These are phyloP conservation scores for Chorisops tibialis DNA, from an alignment of 2,888 invertebrate species.

Conservation along the genomic window DNA sequence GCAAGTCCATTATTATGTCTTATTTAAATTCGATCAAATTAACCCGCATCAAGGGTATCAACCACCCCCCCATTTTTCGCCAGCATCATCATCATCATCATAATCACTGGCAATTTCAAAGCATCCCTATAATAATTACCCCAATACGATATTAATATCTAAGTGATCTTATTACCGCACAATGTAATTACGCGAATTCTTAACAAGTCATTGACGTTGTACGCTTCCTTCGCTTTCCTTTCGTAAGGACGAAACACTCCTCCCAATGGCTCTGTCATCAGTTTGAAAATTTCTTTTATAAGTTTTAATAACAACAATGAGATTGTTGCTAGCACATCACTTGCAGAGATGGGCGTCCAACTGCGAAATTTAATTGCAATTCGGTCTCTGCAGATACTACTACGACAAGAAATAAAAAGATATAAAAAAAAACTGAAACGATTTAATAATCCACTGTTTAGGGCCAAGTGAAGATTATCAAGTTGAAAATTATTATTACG, in stretches of 20 bases:
- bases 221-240: constrained; percentile 1
- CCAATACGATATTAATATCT: constrained; percentile 28
- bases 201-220: constrained; percentile 24
- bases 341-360: constrained; percentile 34
- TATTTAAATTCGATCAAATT: too few relatives aligned
- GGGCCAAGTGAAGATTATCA: constrained; percentile 10
- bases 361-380: constrained; percentile 35
- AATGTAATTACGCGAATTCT: constrained; percentile 30
- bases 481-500: constrained; percentile 1
- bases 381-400: constrained; percentile 22
- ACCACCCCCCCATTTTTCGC: too few relatives aligned
- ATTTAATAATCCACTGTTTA: constrained; percentile 8
- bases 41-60: too few relatives aligned
- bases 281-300: constrained; percentile 27
- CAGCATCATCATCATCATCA: background rate
- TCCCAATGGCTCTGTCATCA: constrained; percentile 10
- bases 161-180: constrained; percentile 32
- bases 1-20: too few relatives aligned
- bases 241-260: background rate
- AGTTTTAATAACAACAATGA: constrained; percentile 27
- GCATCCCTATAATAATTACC: background rate
- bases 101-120: constrained; percentile 2
- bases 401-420: constrained; percentile 8
- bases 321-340: constrained; percentile 30
- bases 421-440: constrained; percentile 15